Evolutionary conservation across 2,797 vertebrate species (phyloP), one percentile per base, ranked within the genome.

Genomic region (Ficedula albicollis): DNA sequence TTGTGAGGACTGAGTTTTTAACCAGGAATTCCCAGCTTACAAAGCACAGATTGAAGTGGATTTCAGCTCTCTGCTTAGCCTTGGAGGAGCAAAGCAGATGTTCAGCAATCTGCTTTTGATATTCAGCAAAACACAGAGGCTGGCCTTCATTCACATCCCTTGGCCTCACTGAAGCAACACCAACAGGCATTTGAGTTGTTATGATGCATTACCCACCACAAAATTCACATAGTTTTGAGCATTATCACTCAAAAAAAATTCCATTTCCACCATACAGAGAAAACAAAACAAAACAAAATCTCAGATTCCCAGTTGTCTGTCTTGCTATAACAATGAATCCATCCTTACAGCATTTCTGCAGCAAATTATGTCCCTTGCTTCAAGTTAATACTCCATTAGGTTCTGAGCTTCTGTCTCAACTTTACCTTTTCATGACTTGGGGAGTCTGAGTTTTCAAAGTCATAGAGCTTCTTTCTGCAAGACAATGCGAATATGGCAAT

Each of bases 371-470:
- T 8, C 10, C 25, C 23, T 58, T 26, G 1, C n/a, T 66, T 32
- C 39, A 69, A 51, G 8, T 16, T 46, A 56, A 9, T 26, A 1
- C 23, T 13, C 25, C 8, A 2, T 20, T 9, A 25, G 9, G 11
- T 30, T 38, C 36, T 25, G 27, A 43, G 22, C 11, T 86, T 52
- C n/a, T 66, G 16, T 20, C 44, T 54, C 34, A 44, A 15, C 22
- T 73, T 96, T 95, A 98, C 97, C 97, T 94, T 76, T 11, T 89
- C 94, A 8, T 76, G 93, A 23, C 75, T 92, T 59, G 84, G 69
- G 58, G 96, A 84, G 60, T 97, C 97, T 6, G 97, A 96, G 46
- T 38, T 80, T 80, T 92, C 95, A 93, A 95, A 97, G 38, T 94
- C 96, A 81, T 81, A 97, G n/a, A 30, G 5, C 27, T 94, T 78